Evolutionary conservation across 2,888 invertebrate genomes (phyloP).

Genomic region (Agrochola lychnidis): DNA sequence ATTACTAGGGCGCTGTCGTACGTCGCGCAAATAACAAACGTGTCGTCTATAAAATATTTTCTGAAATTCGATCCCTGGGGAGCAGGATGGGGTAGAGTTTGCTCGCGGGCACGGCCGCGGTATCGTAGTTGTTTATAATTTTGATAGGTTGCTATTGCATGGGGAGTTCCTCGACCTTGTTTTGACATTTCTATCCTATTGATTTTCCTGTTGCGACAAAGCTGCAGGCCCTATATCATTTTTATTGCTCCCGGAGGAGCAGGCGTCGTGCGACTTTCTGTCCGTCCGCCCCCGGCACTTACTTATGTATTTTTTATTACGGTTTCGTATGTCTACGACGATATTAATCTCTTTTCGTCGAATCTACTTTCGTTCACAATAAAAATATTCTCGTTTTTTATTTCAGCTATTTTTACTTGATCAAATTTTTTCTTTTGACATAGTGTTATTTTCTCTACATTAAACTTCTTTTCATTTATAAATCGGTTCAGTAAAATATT

Average conservation of each 20-base stretch:
- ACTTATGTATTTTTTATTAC: slow-evolving; percentile 83
- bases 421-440: slow-evolving; percentile 51
- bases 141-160: slow-evolving; percentile 62
- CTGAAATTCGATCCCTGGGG: slow-evolving; percentile 44
- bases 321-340: slow-evolving; percentile 75
- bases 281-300: slow-evolving; percentile 76
- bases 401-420: slow-evolving; percentile 40
- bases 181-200: slow-evolving; percentile 82
- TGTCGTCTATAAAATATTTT: slow-evolving; percentile 44
- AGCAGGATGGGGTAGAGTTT: slow-evolving; percentile 29
- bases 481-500: slow-evolving; percentile 27
- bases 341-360: slow-evolving; percentile 71
- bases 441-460: slow-evolving; percentile 21
- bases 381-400: slow-evolving; percentile 50
- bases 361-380: slow-evolving; percentile 53
- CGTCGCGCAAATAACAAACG: slow-evolving; percentile 31
- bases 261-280: slow-evolving; percentile 76
- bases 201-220: slow-evolving; percentile 78
- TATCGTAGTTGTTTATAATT: slow-evolving; percentile 57
- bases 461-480: slow-evolving; percentile 11
- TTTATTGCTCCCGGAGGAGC: slow-evolving; percentile 81
- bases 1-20: slow-evolving; percentile 13
- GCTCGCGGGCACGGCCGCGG: slow-evolving; percentile 30
- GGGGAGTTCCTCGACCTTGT: slow-evolving; percentile 71
- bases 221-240: slow-evolving; percentile 82